A percentile compares a stretch with the other conserved stretches of the same genome.
These are phyloP conservation scores for Microcebus ravelobensis DNA, from an alignment of 2,113 vertebrate species.

Conservation along the genomic window DNA sequence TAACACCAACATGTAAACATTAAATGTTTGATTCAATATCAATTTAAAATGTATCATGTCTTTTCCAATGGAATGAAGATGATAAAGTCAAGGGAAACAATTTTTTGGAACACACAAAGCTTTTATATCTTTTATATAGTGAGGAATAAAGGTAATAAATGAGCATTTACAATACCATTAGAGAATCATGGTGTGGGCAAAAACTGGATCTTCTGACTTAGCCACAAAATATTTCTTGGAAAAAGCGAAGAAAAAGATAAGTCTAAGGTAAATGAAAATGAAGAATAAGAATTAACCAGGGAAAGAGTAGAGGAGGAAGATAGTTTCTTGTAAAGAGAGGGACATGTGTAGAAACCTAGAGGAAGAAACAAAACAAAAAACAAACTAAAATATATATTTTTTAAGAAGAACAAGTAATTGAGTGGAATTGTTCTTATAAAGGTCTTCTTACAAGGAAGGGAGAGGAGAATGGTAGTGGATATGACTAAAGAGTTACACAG, in stretches of 20 bases:
- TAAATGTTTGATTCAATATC: not conserved
- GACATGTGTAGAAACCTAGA: not conserved
- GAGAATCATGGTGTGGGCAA: not conserved
- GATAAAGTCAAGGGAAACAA: not conserved
- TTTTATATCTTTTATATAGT: not conserved
- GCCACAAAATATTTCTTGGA: not conserved
- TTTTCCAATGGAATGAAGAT: not conserved
- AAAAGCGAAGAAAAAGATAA: not conserved
- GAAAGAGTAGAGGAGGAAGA: not conserved
- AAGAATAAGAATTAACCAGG: not conserved
- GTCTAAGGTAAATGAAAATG: not conserved
- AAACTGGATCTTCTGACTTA: not conserved
- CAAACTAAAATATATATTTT: not conserved
- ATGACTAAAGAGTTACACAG: not conserved
- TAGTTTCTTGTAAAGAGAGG: not conserved
- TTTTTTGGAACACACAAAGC: not conserved
- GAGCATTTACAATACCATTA: not conserved
- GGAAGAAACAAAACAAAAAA: not conserved
- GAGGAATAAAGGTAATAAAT: not conserved
- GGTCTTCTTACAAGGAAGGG: too few relatives aligned
- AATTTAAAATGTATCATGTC: not conserved
- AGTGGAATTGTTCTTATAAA: not conserved
- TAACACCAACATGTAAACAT: not conserved
- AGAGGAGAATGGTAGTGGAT: too few relatives aligned
- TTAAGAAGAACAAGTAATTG: not conserved